Conservation (phyloP, 2,888 invertebrate species). For the Caenorhabditis drosophilae region DNA sequence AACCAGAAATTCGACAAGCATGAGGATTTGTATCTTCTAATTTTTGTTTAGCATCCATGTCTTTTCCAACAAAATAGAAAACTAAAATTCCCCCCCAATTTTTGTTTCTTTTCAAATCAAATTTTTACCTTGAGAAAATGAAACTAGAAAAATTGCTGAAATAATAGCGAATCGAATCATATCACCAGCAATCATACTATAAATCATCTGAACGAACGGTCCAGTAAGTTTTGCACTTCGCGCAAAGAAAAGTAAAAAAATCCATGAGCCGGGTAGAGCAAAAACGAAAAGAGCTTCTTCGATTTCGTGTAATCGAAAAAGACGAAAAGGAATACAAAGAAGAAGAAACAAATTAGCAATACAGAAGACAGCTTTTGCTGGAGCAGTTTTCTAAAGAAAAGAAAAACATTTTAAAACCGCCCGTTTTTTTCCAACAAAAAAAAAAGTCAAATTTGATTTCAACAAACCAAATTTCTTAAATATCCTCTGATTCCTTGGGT, state of each 20-base stretch:
- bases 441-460: constrained; percentile 62
- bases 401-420: too few relatives aligned
- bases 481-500: constrained; percentile 90
- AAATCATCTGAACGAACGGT: constrained; percentile 98
- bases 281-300: constrained; percentile 91
- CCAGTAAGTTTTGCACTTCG: constrained; percentile 84
- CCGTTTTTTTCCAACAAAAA: not conserved
- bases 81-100: constrained; percentile 69
- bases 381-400: constrained; percentile 81
- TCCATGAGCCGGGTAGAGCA: constrained; percentile 94
- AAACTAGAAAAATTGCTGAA: constrained; percentile 89
- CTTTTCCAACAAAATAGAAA: constrained; percentile 85
- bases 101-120: not conserved
- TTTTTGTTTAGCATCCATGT: constrained; percentile 70
- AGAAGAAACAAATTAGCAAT: constrained; percentile 83
- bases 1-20: constrained; percentile 66
- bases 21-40: constrained; percentile 56
- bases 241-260: constrained; percentile 96
- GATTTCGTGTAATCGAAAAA: constrained; percentile 72
- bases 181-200: constrained; percentile 97
- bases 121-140: constrained; percentile 88
- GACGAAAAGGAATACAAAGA: constrained; percentile 62
- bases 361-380: constrained; percentile 90
- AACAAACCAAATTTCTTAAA: constrained; percentile 88
- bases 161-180: constrained; percentile 98